phyloP scores from a whole-genome alignment of 2,797 vertebrate genomes.

The Tympanoctomys barrerae region DNA sequence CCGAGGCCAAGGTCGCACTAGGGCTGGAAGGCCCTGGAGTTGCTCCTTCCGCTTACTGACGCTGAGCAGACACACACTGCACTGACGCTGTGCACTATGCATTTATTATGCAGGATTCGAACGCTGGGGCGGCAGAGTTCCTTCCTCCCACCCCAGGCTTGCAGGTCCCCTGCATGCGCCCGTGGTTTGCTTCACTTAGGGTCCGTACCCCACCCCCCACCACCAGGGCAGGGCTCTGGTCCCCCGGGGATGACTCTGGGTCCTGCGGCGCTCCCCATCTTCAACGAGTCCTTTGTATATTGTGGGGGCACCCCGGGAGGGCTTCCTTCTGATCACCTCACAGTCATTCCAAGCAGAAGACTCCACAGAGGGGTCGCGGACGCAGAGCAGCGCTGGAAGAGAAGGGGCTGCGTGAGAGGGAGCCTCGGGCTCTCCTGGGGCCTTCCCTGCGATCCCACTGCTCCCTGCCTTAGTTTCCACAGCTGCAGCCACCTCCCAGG shows the following conservation, averaged over 20 bases:
- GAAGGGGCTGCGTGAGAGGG: rapidly evolving
- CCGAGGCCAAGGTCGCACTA: neutral
- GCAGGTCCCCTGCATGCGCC: rapidly evolving
- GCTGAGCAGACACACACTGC: neutral
- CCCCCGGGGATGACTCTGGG: too few species aligned
- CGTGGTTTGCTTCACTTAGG: rapidly evolving
- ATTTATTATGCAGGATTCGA: conserved; percentile 68
- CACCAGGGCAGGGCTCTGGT: neutral
- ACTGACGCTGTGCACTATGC: too few species aligned
- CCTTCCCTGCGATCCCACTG: rapidly evolving
- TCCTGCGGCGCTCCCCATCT: rapidly evolving
- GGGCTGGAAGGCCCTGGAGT: neutral
- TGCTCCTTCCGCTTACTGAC: neutral
- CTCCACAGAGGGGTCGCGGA: neutral
- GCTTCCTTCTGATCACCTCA: neutral
- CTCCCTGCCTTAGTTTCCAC: neutral
- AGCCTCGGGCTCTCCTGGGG: neutral
- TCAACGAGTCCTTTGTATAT: neutral
- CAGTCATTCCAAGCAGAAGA: neutral
- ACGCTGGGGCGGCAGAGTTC: neutral
- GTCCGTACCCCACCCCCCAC: rapidly evolving
- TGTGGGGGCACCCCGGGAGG: neutral
- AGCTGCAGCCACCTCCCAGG: neutral
- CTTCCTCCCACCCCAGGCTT: neutral
- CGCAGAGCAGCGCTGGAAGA: neutral